Percentiles rank a stretch among this genome's conserved stretches.
Evolutionary conservation across 2,113 vertebrate species (phyloP).

Genomic region (Azemiops feae): DNA sequence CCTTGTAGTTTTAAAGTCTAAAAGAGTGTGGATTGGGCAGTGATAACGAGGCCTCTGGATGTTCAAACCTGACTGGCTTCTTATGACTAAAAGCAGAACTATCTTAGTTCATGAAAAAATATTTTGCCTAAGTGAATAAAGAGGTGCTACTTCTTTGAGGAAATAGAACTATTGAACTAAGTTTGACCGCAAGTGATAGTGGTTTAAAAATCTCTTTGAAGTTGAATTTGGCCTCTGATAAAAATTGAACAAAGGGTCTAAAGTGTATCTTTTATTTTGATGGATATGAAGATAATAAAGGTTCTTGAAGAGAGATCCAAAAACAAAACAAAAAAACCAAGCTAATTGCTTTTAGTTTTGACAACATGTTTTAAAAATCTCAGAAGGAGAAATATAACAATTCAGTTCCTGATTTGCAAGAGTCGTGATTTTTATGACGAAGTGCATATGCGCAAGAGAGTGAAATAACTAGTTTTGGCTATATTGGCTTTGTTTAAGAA

Average conservation of each 20-base stretch:
- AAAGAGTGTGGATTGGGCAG: background rate
- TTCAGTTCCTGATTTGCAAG: background rate
- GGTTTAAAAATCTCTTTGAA: background rate
- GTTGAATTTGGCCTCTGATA: background rate
- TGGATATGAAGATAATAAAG: background rate
- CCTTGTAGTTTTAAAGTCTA: background rate
- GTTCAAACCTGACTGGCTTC: background rate
- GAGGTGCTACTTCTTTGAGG: background rate
- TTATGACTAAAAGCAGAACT: background rate
- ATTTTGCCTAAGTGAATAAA: background rate
- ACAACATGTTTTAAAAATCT: background rate
- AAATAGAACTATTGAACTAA: background rate
- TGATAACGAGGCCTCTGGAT: background rate
- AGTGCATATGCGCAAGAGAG: background rate
- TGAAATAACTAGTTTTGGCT: background rate
- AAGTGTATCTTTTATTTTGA: background rate
- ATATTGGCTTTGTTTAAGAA: background rate
- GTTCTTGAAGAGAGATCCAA: background rate
- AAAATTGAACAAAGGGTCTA: background rate
- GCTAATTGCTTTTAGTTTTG: background rate
- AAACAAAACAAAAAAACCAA: background rate
- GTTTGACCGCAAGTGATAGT: fast-evolving
- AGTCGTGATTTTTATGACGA: background rate
- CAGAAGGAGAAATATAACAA: background rate
- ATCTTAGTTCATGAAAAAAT: background rate